Evolutionary conservation across 2,797 vertebrate species (phyloP), one percentile per base, ranked within the genome.

Genomic region (Gallinago nigripennis): DNA sequence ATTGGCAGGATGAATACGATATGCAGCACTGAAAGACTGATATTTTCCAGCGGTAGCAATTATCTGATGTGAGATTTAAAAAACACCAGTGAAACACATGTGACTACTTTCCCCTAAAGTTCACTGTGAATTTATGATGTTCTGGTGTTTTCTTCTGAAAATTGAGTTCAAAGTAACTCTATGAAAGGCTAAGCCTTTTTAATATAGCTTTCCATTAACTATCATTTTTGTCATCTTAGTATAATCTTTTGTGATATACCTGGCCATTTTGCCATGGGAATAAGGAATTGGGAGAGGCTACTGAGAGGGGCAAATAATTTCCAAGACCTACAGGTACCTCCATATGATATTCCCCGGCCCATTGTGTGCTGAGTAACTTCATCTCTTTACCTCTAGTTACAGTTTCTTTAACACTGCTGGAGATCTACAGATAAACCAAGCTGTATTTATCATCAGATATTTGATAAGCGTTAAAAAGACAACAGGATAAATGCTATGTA

Each of bases 101-200:
- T 72, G 63, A 91, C 61, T 83, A 75, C 69, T 83, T 94, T 92
- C 75, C 80, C 70, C 43, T 90, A 46, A 92, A 92, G 77, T 83
- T 94, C 69, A 68, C 65, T 63, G 31, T 85, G 73, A 76, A 81
- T 79, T 95, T 82, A 46, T 65, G 45, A 15, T 78, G 39, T 65
- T 90, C 71, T 73, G 24, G 13, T 66, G 63, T 58, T 91, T 86
- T 69, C 56, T 57, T 72, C 76, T 81, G 48, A 92, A 89, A 89
- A 94, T 20, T 5, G 4, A 81, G 53, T 91, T 94, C 30, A 50
- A 90, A 81, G 23, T 71, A 92, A 65, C 0, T 1, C 27, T 78
- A 64, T 30, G 48, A 78, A 86, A 93, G 72, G 56, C 18, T 68
- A 35, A 68, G 65, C 27, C n/a, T 77, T 86, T 81, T 45, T 19